phyloP scores from a whole-genome alignment of 2,797 vertebrate species.

The Acipenser oxyrinchus region DNA sequence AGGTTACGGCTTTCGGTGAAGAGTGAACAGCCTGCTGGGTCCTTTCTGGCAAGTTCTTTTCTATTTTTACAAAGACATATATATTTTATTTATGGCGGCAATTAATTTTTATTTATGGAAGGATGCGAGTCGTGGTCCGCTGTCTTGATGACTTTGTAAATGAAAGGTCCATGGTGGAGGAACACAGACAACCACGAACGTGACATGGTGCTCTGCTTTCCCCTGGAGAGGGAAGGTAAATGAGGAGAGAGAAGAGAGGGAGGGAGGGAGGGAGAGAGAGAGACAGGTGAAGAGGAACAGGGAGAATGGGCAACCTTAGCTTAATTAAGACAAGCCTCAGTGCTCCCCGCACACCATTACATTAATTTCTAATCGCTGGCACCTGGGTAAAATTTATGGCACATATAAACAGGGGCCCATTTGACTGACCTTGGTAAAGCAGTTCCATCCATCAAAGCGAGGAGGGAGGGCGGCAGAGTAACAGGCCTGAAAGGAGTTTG shows the following conservation, averaged over 20 bases:
- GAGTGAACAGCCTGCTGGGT: no score
- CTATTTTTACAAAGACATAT: not conserved
- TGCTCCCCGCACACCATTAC: conserved; percentile 65
- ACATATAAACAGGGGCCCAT: conserved; percentile 61
- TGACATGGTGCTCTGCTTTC: no score
- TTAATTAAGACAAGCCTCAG: conserved; percentile 79
- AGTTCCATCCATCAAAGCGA: conserved; percentile 59
- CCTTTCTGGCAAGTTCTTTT: not conserved
- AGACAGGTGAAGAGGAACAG: conserved; percentile 53
- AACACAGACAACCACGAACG: no score
- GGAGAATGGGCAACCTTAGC: conserved; percentile 70
- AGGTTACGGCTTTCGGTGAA: no score
- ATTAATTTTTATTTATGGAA: conserved; percentile 35
- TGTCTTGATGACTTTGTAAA: conserved; percentile 29
- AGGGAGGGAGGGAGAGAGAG: conserved; percentile 10
- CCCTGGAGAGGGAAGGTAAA: not conserved
- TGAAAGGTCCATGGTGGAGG: no score
- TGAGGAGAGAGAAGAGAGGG: conserved; percentile 8
- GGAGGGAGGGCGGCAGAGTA: conserved; percentile 24
- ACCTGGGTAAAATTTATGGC: conserved; percentile 75
- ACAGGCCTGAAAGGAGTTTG: conserved; percentile 10
- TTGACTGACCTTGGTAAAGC: conserved; percentile 68
- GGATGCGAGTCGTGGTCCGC: conserved; percentile 33
- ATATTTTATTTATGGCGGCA: conserved; percentile 11
- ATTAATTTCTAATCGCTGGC: conserved; percentile 73